Percentiles rank a stretch among this genome's conserved stretches.
Evolutionary conservation across 1,140 invertebrate genomes (phyloP).

Genomic region (Dolichoris vasculosae): DNA sequence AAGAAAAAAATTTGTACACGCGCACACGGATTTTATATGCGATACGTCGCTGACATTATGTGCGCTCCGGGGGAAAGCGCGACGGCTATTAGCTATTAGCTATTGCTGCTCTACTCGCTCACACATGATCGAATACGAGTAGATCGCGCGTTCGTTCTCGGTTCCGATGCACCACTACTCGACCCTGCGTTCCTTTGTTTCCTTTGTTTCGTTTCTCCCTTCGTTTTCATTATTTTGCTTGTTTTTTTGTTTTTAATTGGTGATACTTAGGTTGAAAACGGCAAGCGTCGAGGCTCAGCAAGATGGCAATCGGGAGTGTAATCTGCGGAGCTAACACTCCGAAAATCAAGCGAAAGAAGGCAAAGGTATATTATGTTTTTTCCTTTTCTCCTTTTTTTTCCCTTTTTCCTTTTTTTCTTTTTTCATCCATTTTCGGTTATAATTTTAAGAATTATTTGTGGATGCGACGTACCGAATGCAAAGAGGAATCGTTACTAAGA

Average conservation of each 20-base stretch:
- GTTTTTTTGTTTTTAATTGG: conserved; percentile 63
- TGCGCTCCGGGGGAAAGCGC: background rate
- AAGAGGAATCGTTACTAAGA: background rate
- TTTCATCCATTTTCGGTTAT: background rate
- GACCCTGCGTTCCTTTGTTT: background rate
- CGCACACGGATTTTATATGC: background rate
- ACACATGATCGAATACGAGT: background rate
- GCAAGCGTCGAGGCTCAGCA: conserved; percentile 56
- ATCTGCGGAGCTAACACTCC: conserved; percentile 71
- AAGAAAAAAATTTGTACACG: no score
- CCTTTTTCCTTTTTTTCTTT: background rate
- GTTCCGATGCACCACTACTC: background rate
- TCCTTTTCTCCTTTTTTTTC: background rate
- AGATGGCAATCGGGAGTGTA: conserved; percentile 72
- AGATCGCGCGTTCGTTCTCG: background rate
- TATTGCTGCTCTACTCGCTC: background rate
- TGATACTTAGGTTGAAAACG: conserved; percentile 58
- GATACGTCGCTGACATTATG: background rate
- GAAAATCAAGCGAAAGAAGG: conserved; percentile 71
- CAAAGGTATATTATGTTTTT: conserved; percentile 65
- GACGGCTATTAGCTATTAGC: background rate
- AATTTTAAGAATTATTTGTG: background rate
- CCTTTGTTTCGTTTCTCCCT: background rate
- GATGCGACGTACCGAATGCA: background rate
- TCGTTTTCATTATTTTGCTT: conserved; percentile 28